Base-by-base conservation (phyloP, 2,797 vertebrate genomes). In the Hoplostethus mediterraneus region DNA sequence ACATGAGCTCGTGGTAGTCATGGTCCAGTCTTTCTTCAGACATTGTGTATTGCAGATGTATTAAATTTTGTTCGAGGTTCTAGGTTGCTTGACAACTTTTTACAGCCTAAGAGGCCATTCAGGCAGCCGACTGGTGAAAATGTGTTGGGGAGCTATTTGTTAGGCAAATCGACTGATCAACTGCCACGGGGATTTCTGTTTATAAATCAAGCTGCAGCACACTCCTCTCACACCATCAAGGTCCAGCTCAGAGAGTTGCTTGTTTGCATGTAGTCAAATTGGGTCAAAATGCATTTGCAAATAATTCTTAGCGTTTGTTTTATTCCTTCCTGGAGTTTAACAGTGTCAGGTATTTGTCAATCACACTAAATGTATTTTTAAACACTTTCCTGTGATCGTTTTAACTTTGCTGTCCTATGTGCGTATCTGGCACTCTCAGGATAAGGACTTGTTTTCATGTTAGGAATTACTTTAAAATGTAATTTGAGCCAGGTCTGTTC, bases 91-190 rank as follows among this genome's bases (percentile, higher is more conserved):
- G 8, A 56, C 48, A 33, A 36, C 48, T 56, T 57, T 76, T 81
- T 65, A 25, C 51, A 67, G 79, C 71, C 78, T 79, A 79, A 77
- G 69, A 77, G 49, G 53, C 56, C 55, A 45, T 16, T 0, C 62
- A 73, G 57, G 63, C 57, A 67, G 54, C 66, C 71, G 60, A 72
- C 75, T 73, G 64, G 48, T 67, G 77, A 73, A 85, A 81, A 87
- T 14, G 78, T 88, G 87, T 80, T 42, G 55, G 58, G 13, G 54
- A 66, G 59, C 54, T 63, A 91, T 93, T 94, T 92, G 91, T 90
- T 89, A 92, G 75, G 77, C 90, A 92, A 94, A 93, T 91, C 10
- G 16, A 58, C 76, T 61, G 53, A 82, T 90, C 90, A 93, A 89
- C 93, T 73, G 89, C 86, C 89, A 87, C 75, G 2, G 67, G 52